phyloP scores from a whole-genome alignment of 2,888 invertebrate genomes.

The Athalia rosae region DNA sequence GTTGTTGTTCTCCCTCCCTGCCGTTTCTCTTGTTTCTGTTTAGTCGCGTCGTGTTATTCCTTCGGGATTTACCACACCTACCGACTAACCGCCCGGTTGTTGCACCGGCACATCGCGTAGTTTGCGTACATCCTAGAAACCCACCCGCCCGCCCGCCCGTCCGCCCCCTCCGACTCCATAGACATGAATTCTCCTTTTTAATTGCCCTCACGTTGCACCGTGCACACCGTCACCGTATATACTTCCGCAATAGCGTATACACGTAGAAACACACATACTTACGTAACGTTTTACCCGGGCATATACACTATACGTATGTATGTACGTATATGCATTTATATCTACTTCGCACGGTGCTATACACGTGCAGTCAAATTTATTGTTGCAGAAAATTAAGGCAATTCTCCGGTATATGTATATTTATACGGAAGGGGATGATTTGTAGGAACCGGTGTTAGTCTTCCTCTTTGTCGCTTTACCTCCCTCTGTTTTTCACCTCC shows the following conservation, averaged over 20 bases:
- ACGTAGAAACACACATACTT: neutral
- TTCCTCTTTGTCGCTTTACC: neutral
- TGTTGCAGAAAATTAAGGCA: too few species aligned
- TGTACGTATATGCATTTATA: too few species aligned
- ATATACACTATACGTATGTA: too few species aligned
- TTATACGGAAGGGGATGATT: neutral
- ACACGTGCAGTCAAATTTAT: too few species aligned
- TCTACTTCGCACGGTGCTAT: too few species aligned
- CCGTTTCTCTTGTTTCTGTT: too few species aligned
- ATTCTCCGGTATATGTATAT: too few species aligned
- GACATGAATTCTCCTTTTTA: constrained; percentile 22
- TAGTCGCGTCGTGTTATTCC: too few species aligned
- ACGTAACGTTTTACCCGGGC: neutral
- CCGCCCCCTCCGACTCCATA: neutral
- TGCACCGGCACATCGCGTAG: neutral
- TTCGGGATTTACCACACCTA: too few species aligned
- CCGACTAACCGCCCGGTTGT: too few species aligned
- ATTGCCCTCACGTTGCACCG: constrained; percentile 6
- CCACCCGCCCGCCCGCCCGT: neutral
- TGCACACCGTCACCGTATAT: neutral
- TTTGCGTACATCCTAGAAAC: neutral
- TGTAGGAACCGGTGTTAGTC: neutral
- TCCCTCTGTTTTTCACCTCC: neutral
- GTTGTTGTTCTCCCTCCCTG: too few species aligned
- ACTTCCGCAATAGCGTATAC: constrained; percentile 18